Evolutionary conservation across 2,113 vertebrate genomes (phyloP).

Genomic region (Ailurus styani): DNA sequence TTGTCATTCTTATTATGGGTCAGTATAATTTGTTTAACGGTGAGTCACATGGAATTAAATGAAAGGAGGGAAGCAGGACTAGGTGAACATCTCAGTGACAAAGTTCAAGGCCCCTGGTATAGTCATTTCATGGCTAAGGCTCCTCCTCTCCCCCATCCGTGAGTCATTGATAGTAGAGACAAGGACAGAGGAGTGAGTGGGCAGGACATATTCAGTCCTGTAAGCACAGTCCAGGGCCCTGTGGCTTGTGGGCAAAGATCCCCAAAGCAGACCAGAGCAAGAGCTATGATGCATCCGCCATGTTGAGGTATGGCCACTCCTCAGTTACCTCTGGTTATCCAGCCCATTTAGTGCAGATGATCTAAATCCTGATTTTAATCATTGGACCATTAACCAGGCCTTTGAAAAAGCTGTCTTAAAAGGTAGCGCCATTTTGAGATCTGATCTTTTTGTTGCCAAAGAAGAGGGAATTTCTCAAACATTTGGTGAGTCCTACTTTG

Average conservation of each 20-base stretch:
- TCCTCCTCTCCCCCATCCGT: neutral
- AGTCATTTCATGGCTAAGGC: neutral
- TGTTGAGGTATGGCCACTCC: too few relatives aligned
- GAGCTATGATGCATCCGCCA: neutral
- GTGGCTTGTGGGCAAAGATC: neutral
- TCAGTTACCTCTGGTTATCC: neutral
- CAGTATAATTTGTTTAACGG: neutral
- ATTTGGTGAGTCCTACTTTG: neutral
- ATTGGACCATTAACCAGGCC: neutral
- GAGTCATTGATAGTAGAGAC: neutral
- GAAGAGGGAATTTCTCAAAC: neutral
- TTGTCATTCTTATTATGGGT: neutral
- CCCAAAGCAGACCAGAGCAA: neutral
- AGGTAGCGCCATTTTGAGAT: neutral
- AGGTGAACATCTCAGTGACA: neutral
- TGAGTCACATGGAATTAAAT: neutral
- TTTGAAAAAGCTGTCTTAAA: neutral
- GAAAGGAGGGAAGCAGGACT: neutral
- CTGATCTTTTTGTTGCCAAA: neutral
- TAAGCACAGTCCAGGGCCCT: neutral
- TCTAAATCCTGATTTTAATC: neutral
- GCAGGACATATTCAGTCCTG: neutral
- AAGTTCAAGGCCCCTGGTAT: neutral
- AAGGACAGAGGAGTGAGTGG: neutral
- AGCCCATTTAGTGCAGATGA: neutral